phyloP scores from a whole-genome alignment of 2,113 vertebrate species.

The Amphiprion percula region DNA sequence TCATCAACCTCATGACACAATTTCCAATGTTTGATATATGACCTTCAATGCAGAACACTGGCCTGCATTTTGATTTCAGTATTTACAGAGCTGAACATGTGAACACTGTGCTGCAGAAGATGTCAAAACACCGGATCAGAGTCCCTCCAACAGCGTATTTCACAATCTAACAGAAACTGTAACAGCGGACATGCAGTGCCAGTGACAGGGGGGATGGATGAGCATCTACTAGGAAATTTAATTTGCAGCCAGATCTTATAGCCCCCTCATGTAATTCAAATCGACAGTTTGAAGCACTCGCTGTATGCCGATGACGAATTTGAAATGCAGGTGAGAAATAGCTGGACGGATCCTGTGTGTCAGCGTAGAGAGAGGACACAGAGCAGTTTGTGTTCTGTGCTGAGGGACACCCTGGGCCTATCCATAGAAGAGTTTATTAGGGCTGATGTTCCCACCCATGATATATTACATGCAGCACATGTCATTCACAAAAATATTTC shows the following conservation, averaged over 20 bases:
- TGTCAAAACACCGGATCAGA: background rate
- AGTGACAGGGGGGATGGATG: constrained; percentile 57
- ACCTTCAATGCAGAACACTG: background rate
- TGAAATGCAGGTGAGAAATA: constrained; percentile 76
- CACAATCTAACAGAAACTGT: constrained; percentile 33
- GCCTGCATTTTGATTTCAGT: background rate
- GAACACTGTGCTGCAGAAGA: background rate
- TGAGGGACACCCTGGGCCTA: constrained; percentile 5
- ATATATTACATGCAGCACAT: constrained; percentile 17
- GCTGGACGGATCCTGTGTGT: constrained; percentile 36
- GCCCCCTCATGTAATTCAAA: constrained; percentile 67
- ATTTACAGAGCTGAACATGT: background rate
- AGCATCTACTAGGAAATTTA: constrained; percentile 68
- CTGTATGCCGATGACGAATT: constrained; percentile 71
- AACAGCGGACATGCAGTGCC: constrained; percentile 20
- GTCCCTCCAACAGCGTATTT: constrained; percentile 17
- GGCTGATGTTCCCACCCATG: background rate
- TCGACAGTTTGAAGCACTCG: constrained; percentile 57
- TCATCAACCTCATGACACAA: background rate
- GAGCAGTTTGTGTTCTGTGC: constrained; percentile 44
- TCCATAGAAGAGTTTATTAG: constrained; percentile 4
- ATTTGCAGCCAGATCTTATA: constrained; percentile 71
- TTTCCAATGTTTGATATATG: background rate
- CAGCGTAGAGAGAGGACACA: constrained; percentile 20
- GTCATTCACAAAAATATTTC: constrained; percentile 9